phyloP scores from a whole-genome alignment of 2,797 vertebrate genomes.

The Huso huso region DNA sequence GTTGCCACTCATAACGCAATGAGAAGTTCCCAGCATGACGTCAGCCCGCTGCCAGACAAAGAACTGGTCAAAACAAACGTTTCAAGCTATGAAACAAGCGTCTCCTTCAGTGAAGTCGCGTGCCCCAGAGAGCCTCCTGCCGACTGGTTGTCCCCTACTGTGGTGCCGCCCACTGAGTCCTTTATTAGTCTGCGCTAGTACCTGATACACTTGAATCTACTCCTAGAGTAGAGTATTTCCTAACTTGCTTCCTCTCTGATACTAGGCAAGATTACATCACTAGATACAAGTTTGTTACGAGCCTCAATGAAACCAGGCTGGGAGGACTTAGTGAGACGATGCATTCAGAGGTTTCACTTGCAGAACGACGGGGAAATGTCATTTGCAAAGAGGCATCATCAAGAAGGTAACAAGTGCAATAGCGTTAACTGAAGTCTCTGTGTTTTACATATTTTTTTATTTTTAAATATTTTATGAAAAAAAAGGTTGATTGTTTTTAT shows the following conservation, averaged over 20 bases:
- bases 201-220: constrained; percentile 59
- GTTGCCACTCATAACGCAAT: too few species aligned
- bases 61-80: too few species aligned
- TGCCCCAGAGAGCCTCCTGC: constrained; percentile 50
- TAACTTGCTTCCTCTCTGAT: background rate
- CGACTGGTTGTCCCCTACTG: constrained; percentile 47
- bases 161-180: constrained; percentile 65
- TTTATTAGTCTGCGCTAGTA: constrained; percentile 65
- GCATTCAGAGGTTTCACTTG: constrained; percentile 93
- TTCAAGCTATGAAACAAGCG: constrained; percentile 53
- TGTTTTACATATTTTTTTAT: too few species aligned
- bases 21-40: too few species aligned
- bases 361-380: constrained; percentile 92
- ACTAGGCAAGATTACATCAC: constrained; percentile 91
- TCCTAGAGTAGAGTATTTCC: too few species aligned
- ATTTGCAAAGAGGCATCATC: constrained; percentile 92
- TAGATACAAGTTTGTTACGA: constrained; percentile 92
- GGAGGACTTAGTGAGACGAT: constrained; percentile 92
- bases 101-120: constrained; percentile 92
- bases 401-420: constrained; percentile 71
- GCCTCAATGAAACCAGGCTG: constrained; percentile 97
- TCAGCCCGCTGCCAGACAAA: too few species aligned
- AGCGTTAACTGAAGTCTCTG: too few species aligned
- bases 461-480: too few species aligned
- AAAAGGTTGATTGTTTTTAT: too few species aligned